Conservation (phyloP, 2,797 vertebrate genomes). For the Lophura swinhoii region DNA sequence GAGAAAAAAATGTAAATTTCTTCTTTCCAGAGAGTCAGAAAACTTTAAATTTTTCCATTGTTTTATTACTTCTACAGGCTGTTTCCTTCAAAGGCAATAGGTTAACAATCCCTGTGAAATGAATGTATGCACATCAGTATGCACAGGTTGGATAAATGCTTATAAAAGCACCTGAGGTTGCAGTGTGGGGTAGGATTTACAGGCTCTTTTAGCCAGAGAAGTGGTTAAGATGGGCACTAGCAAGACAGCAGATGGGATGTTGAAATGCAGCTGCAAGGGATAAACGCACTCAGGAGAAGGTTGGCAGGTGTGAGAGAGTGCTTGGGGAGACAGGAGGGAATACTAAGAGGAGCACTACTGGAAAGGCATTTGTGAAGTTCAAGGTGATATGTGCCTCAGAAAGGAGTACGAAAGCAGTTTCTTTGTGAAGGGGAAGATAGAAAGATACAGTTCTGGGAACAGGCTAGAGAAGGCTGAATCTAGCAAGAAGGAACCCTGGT, state of each 20-base stretch:
- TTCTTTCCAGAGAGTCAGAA: neutral
- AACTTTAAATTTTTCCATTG: neutral
- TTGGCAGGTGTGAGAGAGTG: constrained; percentile 18
- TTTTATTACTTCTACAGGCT: neutral
- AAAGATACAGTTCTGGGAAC: neutral
- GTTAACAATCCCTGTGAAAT: neutral
- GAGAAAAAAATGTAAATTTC: neutral
- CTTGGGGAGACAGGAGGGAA: constrained; percentile 19
- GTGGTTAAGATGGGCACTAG: neutral
- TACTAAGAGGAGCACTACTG: neutral
- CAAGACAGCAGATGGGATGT: constrained; percentile 60
- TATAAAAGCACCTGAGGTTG: neutral
- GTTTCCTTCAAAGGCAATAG: neutral
- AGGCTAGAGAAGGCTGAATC: neutral
- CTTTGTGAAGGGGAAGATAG: neutral
- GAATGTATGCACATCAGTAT: neutral
- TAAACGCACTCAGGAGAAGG: constrained; percentile 44
- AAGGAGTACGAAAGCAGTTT: neutral
- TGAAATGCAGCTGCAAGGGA: constrained; percentile 64
- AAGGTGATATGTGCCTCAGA: constrained; percentile 28
- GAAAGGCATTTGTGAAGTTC: constrained; percentile 13
- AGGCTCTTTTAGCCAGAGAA: constrained; percentile 1
- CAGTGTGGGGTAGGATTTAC: neutral
- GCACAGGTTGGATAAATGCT: neutral
- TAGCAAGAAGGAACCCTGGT: neutral